Conservation (phyloP, 2,888 invertebrate species). For the Agrotis exclamationis region DNA sequence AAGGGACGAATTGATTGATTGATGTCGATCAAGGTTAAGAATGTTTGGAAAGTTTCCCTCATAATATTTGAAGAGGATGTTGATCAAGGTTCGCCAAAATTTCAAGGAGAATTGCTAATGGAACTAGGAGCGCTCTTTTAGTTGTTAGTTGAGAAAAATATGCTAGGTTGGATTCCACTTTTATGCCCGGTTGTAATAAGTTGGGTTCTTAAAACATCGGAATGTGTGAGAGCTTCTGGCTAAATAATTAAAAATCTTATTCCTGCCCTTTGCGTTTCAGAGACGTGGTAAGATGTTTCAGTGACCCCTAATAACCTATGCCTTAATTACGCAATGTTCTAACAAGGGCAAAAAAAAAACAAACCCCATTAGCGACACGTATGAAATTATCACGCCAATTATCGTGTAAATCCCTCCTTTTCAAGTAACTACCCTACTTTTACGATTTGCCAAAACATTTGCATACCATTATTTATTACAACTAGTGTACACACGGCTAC, state of each 20-base stretch:
- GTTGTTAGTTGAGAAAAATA: too few relatives aligned
- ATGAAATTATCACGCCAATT: constrained; percentile 18
- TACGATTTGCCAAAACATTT: constrained; percentile 34
- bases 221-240: too few relatives aligned
- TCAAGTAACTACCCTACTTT: constrained; percentile 23
- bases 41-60: constrained; percentile 8
- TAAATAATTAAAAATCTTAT: too few relatives aligned
- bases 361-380: background rate
- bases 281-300: too few relatives aligned
- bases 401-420: constrained; percentile 16
- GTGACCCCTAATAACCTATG: too few relatives aligned
- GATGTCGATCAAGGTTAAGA: constrained; percentile 8
- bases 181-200: too few relatives aligned
- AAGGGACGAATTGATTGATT: constrained; percentile 13
- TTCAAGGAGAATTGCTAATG: background rate
- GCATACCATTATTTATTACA: constrained; percentile 33
- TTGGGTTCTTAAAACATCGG: too few relatives aligned
- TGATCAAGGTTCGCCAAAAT: background rate
- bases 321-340: background rate
- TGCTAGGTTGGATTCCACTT: too few relatives aligned
- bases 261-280: too few relatives aligned
- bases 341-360: background rate
- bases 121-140: background rate
- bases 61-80: constrained; percentile 7
- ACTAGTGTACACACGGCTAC: background rate